A percentile compares a stretch with the other conserved stretches of the same genome.
Evolutionary conservation across 1,140 invertebrate genomes (phyloP).

Genomic region (Episyrphus balteatus): DNA sequence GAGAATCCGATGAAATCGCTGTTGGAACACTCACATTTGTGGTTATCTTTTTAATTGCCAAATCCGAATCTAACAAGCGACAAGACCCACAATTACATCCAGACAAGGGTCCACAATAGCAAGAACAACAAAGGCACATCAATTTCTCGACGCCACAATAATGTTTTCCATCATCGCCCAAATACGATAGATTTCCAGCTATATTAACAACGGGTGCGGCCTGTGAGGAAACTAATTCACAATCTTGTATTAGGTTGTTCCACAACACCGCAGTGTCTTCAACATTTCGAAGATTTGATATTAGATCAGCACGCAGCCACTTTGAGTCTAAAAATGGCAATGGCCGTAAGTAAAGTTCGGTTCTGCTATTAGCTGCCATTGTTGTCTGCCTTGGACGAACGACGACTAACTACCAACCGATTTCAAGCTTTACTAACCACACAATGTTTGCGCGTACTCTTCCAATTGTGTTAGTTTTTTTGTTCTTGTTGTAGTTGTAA

Average conservation of each 20-base stretch:
- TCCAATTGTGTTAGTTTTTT: too few species aligned
- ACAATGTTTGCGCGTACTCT: too few species aligned
- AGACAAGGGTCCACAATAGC: constrained; percentile 32
- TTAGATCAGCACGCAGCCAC: constrained; percentile 35
- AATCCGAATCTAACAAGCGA: constrained; percentile 27
- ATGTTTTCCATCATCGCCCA: constrained; percentile 34
- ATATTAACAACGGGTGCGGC: constrained; percentile 20
- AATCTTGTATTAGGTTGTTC: constrained; percentile 35
- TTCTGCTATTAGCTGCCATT: not conserved
- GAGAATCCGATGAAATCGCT: constrained; percentile 17
- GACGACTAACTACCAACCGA: too few species aligned
- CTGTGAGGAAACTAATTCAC: constrained; percentile 29
- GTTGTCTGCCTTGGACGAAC: too few species aligned
- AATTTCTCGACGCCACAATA: constrained; percentile 31
- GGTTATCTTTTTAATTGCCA: constrained; percentile 29
- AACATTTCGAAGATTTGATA: constrained; percentile 25
- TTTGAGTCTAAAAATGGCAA: constrained; percentile 30
- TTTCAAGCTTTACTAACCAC: too few species aligned
- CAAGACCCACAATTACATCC: constrained; percentile 32
- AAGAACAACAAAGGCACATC: constrained; percentile 28
- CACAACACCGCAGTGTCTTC: constrained; percentile 26
- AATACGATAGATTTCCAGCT: constrained; percentile 27
- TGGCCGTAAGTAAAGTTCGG: constrained; percentile 29
- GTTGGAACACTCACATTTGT: constrained; percentile 20
- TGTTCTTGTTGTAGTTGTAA: too few species aligned